Percentiles rank a stretch among this genome's conserved stretches.
phyloP scores from a whole-genome alignment of 2,797 vertebrate genomes.

The Mormyrus hasselquistii region DNA sequence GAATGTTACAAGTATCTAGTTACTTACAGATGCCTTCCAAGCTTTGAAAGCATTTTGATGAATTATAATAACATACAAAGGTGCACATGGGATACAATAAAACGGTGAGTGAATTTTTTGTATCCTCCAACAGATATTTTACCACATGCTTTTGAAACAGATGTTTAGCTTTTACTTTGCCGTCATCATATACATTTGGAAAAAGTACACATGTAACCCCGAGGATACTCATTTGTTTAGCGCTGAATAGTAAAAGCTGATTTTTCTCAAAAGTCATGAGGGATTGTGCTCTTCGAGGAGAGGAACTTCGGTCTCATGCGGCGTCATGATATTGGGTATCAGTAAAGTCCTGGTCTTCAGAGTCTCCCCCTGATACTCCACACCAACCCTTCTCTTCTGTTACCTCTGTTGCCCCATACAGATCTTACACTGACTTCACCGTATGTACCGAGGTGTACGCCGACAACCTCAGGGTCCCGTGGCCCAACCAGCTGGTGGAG shows the following conservation, averaged over 20 bases:
- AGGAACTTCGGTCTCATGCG: background rate
- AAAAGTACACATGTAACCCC: background rate
- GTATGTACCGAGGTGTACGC: constrained; percentile 55
- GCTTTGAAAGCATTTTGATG: background rate
- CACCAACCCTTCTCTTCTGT: background rate
- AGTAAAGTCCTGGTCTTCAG: background rate
- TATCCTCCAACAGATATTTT: background rate
- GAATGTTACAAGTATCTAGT: background rate
- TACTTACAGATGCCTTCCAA: background rate
- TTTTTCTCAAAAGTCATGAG: background rate
- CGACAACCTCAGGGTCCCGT: constrained; percentile 59
- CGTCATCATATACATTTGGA: background rate
- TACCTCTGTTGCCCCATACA: constrained; percentile 30
- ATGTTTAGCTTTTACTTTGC: background rate
- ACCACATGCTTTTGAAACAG: background rate
- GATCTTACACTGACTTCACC: constrained; percentile 60
- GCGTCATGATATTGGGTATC: background rate
- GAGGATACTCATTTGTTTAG: background rate
- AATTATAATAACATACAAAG: background rate
- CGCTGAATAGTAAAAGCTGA: background rate
- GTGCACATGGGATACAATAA: background rate
- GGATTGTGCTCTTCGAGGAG: background rate
- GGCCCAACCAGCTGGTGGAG: constrained; percentile 56
- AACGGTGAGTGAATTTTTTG: background rate
- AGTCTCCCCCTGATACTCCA: background rate